Percentiles rank a stretch among this genome's conserved stretches.
Conservation (phyloP, 1,140 invertebrate genomes). For the Formica exsecta region DNA sequence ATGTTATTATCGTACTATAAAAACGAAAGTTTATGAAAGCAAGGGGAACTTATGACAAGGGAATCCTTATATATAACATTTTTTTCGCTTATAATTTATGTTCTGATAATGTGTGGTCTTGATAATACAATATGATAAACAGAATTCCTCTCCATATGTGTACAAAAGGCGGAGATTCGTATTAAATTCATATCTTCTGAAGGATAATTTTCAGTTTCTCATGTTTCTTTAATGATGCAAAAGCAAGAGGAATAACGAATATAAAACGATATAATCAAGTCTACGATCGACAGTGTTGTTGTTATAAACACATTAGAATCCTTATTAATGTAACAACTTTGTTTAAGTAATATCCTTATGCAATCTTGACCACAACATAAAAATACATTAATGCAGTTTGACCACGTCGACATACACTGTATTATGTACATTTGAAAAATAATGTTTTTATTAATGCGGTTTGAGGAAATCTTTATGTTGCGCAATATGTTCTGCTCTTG, state of each 20-base stretch:
- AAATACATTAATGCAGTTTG: no score
- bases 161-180: not conserved
- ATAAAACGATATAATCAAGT: not conserved
- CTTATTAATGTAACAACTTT: no score
- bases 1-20: not conserved
- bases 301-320: not conserved
- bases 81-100: not conserved
- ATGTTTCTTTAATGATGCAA: not conserved
- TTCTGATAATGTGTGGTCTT: not conserved
- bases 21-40: not conserved
- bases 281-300: not conserved
- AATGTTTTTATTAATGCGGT: no score
- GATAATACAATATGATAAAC: not conserved
- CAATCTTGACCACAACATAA: no score
- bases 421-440: no score
- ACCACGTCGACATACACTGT: no score
- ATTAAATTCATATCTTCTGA: slow-evolving; percentile 19
- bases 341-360: no score
- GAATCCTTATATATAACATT: not conserved
- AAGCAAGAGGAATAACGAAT: not conserved
- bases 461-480: no score
- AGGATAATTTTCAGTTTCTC: not conserved
- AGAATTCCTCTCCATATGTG: not conserved
- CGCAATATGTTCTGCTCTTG: not conserved
- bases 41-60: not conserved